Base-by-base conservation (phyloP, 2,888 invertebrate genomes). In the Leucophenga montana region DNA sequence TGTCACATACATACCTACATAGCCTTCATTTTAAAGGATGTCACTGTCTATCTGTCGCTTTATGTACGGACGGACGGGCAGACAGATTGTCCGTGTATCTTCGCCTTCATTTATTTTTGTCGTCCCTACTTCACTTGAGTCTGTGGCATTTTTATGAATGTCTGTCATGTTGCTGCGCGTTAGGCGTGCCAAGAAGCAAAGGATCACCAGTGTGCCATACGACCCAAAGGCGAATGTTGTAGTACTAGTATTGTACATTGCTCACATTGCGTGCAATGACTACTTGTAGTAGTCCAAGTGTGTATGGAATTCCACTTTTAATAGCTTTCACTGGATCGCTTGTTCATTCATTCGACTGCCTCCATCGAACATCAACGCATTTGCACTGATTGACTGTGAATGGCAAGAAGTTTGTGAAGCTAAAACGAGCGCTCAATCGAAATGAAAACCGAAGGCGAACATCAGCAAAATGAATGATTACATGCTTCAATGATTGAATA, bases 301-400 rank as follows among this genome's bases (percentile, higher is more conserved):
- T 39, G 9, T 39, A 5, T 39, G 39, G 56, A 22, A 56, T 56
- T 56, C 14, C 56, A 56, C 27, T 27, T 56, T 56, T 56, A 56
- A 56, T 56, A 56, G 56, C 27, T 56, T 56, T 18, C 56, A 14
- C 22, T 22, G 18, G 11, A 18, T 13, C 54, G 31, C 56, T n/a
- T 33, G 59, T 33, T 33, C 31, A 16, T 54, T 54, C 33, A 4
- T 27, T 18, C 31, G 11, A 11, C 57, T 31, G 48, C 53, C 53
- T 16, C 8, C 39, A 11, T 48, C 11, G 48, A 75, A 74, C 75
- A 82, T 68, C 70, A 71, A 64, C 75, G 69, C 72, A 72, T 76
- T 80, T 72, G 83, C 74, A 72, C 77, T 84, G 84, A 80, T 80
- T 84, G 84, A 82, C 80, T 74, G 8, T 8, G 9, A 39, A 39